Conservation (phyloP, 1,140 invertebrate species). For the Macrobrachium nipponense region DNA sequence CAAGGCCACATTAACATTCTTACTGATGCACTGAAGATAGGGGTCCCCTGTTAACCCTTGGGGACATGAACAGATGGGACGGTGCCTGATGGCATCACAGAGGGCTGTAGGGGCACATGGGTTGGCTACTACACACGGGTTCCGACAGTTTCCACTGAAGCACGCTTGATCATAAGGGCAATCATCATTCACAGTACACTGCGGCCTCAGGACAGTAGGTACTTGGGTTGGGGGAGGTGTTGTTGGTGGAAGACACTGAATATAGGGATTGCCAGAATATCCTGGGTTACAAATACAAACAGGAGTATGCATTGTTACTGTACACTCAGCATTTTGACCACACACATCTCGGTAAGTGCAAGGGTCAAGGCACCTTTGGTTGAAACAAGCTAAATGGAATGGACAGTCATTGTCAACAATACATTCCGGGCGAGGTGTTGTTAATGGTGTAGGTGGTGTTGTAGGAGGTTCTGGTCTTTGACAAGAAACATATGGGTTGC, state of each 20-base stretch:
- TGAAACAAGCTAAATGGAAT: constrained; percentile 68
- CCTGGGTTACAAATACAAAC: constrained; percentile 85
- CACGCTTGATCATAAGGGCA: constrained; percentile 66
- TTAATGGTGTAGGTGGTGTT: constrained; percentile 74
- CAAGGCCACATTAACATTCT: constrained; percentile 44
- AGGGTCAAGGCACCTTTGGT: constrained; percentile 74
- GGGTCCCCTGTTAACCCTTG: constrained; percentile 61
- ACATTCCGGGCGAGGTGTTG: constrained; percentile 79
- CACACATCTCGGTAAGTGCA: constrained; percentile 74
- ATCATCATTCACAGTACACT: constrained; percentile 66
- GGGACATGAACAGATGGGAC: constrained; percentile 62
- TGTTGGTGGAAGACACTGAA: constrained; percentile 75
- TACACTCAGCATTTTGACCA: constrained; percentile 81
- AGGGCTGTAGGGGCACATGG: constrained; percentile 60
- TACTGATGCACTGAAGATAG: constrained; percentile 62
- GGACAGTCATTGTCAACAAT: constrained; percentile 67
- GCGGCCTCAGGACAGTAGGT: constrained; percentile 73
- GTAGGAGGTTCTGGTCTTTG: constrained; percentile 72
- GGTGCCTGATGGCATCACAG: constrained; percentile 60
- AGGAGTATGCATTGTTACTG: constrained; percentile 83
- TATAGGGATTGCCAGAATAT: constrained; percentile 88
- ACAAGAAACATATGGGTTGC: constrained; percentile 65
- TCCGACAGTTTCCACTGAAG: constrained; percentile 65
- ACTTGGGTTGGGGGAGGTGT: constrained; percentile 75
- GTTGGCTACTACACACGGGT: constrained; percentile 64